Evolutionary conservation across 2,888 invertebrate genomes (phyloP).

Genomic region (Lycocerus yunnanus): DNA sequence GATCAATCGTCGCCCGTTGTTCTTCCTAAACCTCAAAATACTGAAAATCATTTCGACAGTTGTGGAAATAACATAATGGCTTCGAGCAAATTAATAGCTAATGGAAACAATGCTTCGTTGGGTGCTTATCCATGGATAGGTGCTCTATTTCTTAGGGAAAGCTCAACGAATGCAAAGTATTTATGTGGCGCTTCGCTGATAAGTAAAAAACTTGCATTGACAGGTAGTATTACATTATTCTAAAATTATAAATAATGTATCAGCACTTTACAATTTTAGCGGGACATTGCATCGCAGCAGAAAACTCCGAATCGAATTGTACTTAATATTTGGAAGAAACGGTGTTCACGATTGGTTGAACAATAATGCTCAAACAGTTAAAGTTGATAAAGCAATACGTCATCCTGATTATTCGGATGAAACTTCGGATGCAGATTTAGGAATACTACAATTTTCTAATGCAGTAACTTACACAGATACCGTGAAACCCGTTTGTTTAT

Average conservation of each 20-base stretch:
- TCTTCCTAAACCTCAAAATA: neutral
- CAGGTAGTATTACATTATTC: slow-evolving; percentile 52
- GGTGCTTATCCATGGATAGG: slow-evolving; percentile 53
- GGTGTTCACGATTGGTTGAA: slow-evolving; percentile 44
- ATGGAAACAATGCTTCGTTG: slow-evolving; percentile 43
- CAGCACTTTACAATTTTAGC: slow-evolving; percentile 34
- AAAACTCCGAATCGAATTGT: too few species aligned
- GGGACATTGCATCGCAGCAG: slow-evolving; percentile 44
- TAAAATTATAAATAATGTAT: slow-evolving; percentile 37
- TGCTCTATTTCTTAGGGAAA: slow-evolving; percentile 47
- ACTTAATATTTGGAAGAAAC: slow-evolving; percentile 45
- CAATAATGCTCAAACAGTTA: slow-evolving; percentile 38
- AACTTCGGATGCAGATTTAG: slow-evolving; percentile 62
- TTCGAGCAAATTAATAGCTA: slow-evolving; percentile 46
- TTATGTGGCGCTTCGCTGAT: slow-evolving; percentile 52
- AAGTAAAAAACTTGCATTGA: slow-evolving; percentile 48
- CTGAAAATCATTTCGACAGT: slow-evolving; percentile 21
- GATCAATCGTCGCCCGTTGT: too few species aligned
- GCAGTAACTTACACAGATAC: slow-evolving; percentile 59
- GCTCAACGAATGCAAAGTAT: slow-evolving; percentile 48
- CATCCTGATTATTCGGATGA: slow-evolving; percentile 63
- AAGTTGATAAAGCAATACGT: neutral
- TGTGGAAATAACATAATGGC: slow-evolving; percentile 46
- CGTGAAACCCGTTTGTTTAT: slow-evolving; percentile 67
- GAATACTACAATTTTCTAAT: slow-evolving; percentile 60